Base-by-base conservation (phyloP, 1,140 invertebrate species). In the Penaeus vannamei region DNA sequence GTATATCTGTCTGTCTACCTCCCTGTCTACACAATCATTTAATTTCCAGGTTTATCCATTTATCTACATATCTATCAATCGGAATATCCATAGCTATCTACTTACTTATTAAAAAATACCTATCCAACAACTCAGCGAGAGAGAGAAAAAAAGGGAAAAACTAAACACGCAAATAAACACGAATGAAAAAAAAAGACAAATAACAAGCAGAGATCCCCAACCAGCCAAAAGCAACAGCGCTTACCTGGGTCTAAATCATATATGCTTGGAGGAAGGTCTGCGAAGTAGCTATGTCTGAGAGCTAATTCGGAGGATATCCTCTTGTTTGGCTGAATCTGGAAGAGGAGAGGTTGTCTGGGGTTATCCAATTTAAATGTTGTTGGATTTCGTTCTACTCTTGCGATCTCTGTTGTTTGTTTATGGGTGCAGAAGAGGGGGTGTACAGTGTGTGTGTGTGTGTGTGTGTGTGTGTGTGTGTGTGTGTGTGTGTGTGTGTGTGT, bases 231-330 rank as follows among this genome's bases (percentile, higher is more conserved):
- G 1, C 36, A 42, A n/a, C 26, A 8, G 64, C 87, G 93, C 95
- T 95, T 93, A 98, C 97, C 96, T 93, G 97, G 96, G 91, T 97
- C 97, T 93, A 99, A 95, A 93, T 98, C 96, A 93, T 96, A 96
- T 88, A 99, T 95, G 94, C 97, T 96, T 93, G 95, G 95, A 92
- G 98, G 98, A 93, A 99, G 95, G 92, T 96, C 95, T 89, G 95
- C 94, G 94, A 99, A 99, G 94, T 98, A 99, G 91, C 95, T 94
- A 94, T 99, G 98, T 90, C 95, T 94, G 92, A 99, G 95, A 59
- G 98, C 98, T 88, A 96, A 95, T 82, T 96, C 95, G 64, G 98
- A 98, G 81, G 97, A 96, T 92, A 99, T 95, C 93, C 98, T 66
- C 62, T 89, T 90, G 19, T 90, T 88, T 53, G 69, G 84, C 90